Conservation (phyloP, 2,888 invertebrate genomes). For the Microchrysa polita region DNA sequence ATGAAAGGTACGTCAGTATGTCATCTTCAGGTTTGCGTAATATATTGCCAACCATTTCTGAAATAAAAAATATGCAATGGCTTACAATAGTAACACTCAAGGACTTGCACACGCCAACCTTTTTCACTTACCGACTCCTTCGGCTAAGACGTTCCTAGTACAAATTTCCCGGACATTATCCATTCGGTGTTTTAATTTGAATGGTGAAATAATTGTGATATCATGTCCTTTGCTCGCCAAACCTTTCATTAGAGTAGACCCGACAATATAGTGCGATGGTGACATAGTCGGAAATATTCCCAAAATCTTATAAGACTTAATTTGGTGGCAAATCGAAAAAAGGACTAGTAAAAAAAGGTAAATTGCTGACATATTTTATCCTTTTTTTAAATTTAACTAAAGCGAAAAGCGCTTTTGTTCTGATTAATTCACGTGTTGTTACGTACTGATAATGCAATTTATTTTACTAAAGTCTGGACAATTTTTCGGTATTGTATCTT, state of each 20-base stretch:
- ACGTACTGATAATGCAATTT: no score
- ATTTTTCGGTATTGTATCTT: no score
- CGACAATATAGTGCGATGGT: constrained; percentile 59
- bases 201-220: constrained; percentile 56
- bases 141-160: not conserved
- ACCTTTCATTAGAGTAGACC: constrained; percentile 56
- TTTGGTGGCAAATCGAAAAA: no score
- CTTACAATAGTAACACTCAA: no score
- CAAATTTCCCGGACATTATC: not conserved
- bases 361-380: no score
- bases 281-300: constrained; percentile 47
- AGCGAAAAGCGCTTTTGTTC: no score
- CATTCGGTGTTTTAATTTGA: constrained; percentile 49
- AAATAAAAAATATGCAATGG: not conserved
- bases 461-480: no score
- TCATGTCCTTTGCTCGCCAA: constrained; percentile 59
- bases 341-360: no score
- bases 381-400: no score
- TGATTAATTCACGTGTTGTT: no score
- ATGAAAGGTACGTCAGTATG: not conserved
- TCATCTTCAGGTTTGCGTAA: not conserved
- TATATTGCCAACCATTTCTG: not conserved
- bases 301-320: constrained; percentile 12
- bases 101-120: no score
- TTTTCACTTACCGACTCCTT: not conserved